These are phyloP conservation scores for Myotis findleyi DNA, from an alignment of 2,797 vertebrate genomes.

Conservation along the genomic window DNA sequence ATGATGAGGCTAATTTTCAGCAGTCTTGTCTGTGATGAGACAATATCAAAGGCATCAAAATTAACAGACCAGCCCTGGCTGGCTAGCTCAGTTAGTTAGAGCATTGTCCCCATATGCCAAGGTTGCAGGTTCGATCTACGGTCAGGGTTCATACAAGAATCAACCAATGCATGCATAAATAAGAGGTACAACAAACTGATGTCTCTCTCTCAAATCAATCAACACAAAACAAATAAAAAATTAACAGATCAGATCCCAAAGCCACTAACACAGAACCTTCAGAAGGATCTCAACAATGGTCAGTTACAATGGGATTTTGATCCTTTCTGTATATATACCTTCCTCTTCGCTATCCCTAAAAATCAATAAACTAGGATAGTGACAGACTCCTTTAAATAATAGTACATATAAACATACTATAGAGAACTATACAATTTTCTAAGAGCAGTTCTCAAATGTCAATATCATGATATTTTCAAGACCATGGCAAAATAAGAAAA, in stretches of 20 bases:
- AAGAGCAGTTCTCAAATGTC: not conserved
- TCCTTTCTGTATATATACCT: not conserved
- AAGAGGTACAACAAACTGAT: not conserved
- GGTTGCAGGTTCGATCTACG: rapidly evolving
- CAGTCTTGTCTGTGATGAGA: not conserved
- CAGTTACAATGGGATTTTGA: constrained; percentile 10
- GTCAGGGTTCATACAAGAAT: not conserved
- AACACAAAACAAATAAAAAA: not conserved
- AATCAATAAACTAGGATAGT: constrained; percentile 41
- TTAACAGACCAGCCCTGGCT: not conserved
- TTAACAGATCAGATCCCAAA: not conserved
- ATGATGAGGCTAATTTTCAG: constrained; percentile 21
- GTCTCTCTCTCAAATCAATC: not conserved
- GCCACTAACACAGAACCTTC: not conserved
- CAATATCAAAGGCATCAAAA: constrained; percentile 20
- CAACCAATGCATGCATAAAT: not conserved
- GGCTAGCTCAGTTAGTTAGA: not conserved
- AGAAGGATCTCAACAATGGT: not conserved
- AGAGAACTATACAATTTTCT: not conserved
- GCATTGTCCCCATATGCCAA: not conserved
- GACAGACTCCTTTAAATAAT: constrained; percentile 22
- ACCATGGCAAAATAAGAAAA: constrained; percentile 18
- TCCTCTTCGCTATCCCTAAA: not conserved
- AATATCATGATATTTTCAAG: constrained; percentile 12
- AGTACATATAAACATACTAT: not conserved